phyloP scores from a whole-genome alignment of 2,888 invertebrate species.

The Megamerina dolium region DNA sequence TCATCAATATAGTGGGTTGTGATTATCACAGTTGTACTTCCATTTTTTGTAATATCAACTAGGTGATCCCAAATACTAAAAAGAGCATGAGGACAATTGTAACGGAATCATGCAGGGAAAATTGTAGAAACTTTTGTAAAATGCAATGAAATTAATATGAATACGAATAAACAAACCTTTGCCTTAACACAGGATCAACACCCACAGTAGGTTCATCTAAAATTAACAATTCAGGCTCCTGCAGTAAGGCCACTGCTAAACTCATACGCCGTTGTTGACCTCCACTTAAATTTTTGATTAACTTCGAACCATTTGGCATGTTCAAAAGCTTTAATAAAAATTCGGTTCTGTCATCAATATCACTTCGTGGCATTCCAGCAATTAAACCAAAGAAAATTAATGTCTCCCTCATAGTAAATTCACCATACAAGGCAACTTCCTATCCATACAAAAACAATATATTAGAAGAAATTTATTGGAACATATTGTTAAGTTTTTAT shows the following conservation, averaged over 20 bases:
- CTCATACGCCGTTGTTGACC: constrained; percentile 87
- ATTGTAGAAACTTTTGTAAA: neutral
- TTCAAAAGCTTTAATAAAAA: constrained; percentile 65
- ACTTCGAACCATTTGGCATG: constrained; percentile 54
- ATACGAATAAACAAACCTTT: constrained; percentile 54
- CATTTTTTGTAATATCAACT: constrained; percentile 69
- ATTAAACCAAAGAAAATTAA: constrained; percentile 80
- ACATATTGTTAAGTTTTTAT: neutral
- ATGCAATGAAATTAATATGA: constrained; percentile 1
- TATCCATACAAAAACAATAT: no score
- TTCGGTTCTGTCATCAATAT: constrained; percentile 64
- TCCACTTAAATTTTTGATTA: constrained; percentile 76
- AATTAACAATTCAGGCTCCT: constrained; percentile 83
- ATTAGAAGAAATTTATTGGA: no score
- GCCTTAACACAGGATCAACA: constrained; percentile 80
- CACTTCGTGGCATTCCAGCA: constrained; percentile 63
- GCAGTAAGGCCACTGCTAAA: constrained; percentile 78
- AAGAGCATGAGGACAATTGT: constrained; percentile 10
- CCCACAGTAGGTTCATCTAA: constrained; percentile 92
- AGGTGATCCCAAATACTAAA: constrained; percentile 78
- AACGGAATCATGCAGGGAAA: neutral
- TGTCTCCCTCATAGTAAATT: constrained; percentile 75
- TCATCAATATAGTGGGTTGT: constrained; percentile 87
- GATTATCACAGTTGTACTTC: constrained; percentile 73
- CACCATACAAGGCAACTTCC: constrained; percentile 70